Evolutionary conservation across 2,888 invertebrate genomes (phyloP).

Genomic region (Hypena proboscidalis): DNA sequence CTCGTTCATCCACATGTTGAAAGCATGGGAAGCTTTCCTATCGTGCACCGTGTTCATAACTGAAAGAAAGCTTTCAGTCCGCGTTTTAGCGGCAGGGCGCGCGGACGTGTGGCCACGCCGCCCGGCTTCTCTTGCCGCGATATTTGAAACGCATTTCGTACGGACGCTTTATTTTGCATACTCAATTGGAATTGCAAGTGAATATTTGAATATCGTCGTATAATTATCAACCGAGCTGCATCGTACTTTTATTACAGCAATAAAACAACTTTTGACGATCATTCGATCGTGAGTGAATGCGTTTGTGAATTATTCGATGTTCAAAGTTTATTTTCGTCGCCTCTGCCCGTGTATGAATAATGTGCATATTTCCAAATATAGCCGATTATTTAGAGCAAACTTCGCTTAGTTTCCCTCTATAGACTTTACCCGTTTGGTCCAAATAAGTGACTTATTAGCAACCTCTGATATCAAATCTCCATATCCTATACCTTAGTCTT

Average conservation of each 20-base stretch:
- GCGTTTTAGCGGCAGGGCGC: conserved; percentile 74
- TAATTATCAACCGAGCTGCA: conserved; percentile 21
- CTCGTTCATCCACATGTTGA: conserved; percentile 59
- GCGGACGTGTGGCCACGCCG: conserved; percentile 61
- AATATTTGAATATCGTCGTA: conserved; percentile 28
- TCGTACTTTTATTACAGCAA: conserved; percentile 27
- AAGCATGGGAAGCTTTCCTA: conserved; percentile 61
- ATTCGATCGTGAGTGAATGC: conserved; percentile 55
- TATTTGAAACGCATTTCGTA: conserved; percentile 48
- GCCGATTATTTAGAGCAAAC: conserved; percentile 35
- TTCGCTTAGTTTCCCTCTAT: conserved; percentile 32
- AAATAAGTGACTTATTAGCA: conserved; percentile 72
- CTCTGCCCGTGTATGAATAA: conserved; percentile 46
- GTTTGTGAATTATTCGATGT: conserved; percentile 58
- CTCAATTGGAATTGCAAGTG: conserved; percentile 37
- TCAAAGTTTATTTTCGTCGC: conserved; percentile 65
- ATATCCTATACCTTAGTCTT: conserved; percentile 48
- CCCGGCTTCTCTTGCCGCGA: conserved; percentile 55
- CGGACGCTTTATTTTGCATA: conserved; percentile 56
- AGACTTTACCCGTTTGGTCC: conserved; percentile 66
- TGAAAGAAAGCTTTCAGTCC: conserved; percentile 70
- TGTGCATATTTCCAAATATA: conserved; percentile 42
- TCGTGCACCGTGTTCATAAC: conserved; percentile 56
- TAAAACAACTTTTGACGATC: conserved; percentile 25
- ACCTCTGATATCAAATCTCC: conserved; percentile 63